Conservation (phyloP, 2,888 invertebrate genomes). For the Cynaeus angustus region DNA sequence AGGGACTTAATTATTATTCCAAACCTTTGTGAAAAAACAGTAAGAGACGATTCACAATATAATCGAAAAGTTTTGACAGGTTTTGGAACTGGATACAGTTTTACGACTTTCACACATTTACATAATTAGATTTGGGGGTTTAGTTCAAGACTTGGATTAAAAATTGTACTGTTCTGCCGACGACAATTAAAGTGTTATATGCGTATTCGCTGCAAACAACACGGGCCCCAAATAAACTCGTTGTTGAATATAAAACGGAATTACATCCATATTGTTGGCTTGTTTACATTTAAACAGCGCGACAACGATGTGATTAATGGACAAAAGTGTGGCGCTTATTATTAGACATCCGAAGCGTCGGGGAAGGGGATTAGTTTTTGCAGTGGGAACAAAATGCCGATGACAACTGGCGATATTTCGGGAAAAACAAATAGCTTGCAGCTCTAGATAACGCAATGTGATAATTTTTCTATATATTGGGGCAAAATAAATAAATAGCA, state of each 20-base stretch:
- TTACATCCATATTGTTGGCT: constrained; percentile 54
- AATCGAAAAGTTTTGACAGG: constrained; percentile 30
- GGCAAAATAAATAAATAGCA: too few relatives aligned
- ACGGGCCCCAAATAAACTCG: constrained; percentile 40
- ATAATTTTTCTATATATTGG: too few relatives aligned
- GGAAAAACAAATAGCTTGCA: background rate
- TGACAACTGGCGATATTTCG: background rate
- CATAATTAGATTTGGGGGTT: constrained; percentile 9
- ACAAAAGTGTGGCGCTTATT: constrained; percentile 22
- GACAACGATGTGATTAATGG: constrained; percentile 54
- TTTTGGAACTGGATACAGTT: constrained; percentile 11
- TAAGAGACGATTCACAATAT: constrained; percentile 25
- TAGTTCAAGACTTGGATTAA: constrained; percentile 28
- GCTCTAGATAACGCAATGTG: background rate
- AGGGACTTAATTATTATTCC: constrained; percentile 29
- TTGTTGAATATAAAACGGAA: constrained; percentile 54
- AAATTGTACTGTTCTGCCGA: constrained; percentile 33
- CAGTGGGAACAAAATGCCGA: background rate
- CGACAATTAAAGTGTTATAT: constrained; percentile 37
- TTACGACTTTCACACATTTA: constrained; percentile 12
- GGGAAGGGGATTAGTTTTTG: constrained; percentile 1
- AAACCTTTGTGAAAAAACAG: constrained; percentile 13
- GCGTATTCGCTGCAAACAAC: constrained; percentile 27
- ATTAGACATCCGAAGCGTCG: constrained; percentile 12
- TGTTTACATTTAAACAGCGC: constrained; percentile 55